Base-by-base conservation (phyloP, 2,888 invertebrate species). In the Dione juno region DNA sequence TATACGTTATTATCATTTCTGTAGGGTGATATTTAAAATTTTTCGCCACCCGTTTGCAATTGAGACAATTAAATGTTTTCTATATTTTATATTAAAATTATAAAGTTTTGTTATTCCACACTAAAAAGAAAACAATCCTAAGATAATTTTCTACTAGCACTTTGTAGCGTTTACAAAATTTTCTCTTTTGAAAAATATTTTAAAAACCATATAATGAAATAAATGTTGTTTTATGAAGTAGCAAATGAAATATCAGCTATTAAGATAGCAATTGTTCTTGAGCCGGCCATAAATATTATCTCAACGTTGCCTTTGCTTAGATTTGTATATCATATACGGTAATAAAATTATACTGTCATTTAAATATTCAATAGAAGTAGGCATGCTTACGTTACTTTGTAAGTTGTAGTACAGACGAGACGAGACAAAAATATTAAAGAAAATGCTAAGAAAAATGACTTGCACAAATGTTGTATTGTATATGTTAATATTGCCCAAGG, bases 191-290 rank as follows among this genome's bases (percentile, higher is more conserved):
- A n/a, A n/a, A n/a, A 41, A 41, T 1, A 52, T 52, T 6, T 21
- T 21, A 21, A 52, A 19, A 19, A 19, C 6, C 21, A 53, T 28
- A 14, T 28, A 10, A 41, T 41, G 5, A 14, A 19, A 1, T 21
- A 3, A 41, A 43, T 8, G 13, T 7, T 1, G 13, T 40, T 58
- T 8, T 19, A 14, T 14, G 9, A 43, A 21, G 9, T 43, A 43
- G 28, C 1, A 1, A n/a, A 14, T 16, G 9, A 57, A 57, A 16
- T 3, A 43, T 35, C 45, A 59, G 45, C 35, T 45, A 45, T 61
- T 45, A 61, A 61, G 45, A 61, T 61, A 61, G 16, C 61, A n/a
- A 11, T 61, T 61, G 61, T 28, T 45, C 28, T 61, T 61, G 61
- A 28, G 28, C 6, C 11, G 45, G 45, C 28, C 61, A 45, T 61